These are phyloP conservation scores for Lampris incognitus DNA, from an alignment of 2,113 vertebrate genomes.

Conservation along the genomic window DNA sequence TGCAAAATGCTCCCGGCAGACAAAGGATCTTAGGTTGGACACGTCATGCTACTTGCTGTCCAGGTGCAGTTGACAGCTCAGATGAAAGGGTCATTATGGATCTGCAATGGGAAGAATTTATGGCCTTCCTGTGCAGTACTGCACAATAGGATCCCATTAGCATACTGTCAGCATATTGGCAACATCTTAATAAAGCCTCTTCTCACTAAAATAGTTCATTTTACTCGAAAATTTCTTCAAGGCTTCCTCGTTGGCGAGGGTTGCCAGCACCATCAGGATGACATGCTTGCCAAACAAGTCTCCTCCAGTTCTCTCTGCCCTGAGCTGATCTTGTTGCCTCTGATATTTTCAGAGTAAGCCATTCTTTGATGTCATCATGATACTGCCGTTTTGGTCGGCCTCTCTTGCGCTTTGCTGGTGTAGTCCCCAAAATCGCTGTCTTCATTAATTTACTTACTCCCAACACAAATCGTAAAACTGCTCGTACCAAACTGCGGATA, in stretches of 20 bases:
- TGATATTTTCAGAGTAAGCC: too few species aligned
- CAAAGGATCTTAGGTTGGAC: conserved; percentile 43
- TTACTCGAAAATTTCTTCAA: too few species aligned
- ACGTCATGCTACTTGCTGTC: conserved; percentile 30
- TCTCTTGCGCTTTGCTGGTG: too few species aligned
- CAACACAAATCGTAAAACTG: too few species aligned
- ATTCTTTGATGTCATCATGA: too few species aligned
- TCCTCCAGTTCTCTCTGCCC: too few species aligned
- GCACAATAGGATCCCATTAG: not conserved
- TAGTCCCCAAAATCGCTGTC: not conserved
- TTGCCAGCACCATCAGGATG: too few species aligned
- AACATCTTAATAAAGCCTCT: not conserved
- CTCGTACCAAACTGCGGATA: too few species aligned
- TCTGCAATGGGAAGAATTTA: conserved; percentile 23
- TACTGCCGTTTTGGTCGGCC: too few species aligned
- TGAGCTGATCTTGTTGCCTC: too few species aligned
- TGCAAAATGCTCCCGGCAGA: conserved; percentile 35
- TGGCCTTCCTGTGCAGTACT: conserved; percentile 2
- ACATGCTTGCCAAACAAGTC: too few species aligned
- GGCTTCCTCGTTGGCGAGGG: not conserved
- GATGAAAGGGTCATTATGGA: conserved; percentile 27
- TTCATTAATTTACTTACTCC: too few species aligned
- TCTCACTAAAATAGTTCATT: not conserved
- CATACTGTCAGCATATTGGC: not conserved
- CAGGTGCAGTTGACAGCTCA: conserved; percentile 45